These are phyloP conservation scores for Pluvialis apricaria DNA, from an alignment of 2,113 vertebrate genomes.

Conservation along the genomic window DNA sequence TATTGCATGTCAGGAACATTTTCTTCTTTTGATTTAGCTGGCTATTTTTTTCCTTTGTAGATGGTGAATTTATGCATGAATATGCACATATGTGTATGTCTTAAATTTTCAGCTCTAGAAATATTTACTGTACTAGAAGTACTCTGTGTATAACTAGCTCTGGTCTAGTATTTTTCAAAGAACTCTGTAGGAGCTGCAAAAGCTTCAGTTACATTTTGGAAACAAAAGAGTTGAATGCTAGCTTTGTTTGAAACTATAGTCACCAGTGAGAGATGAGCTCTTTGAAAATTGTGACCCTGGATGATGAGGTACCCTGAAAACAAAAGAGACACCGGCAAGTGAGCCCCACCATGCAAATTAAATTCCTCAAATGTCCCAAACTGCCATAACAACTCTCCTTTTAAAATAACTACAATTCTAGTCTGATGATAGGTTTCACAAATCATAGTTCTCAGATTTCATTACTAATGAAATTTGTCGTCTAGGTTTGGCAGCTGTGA, in stretches of 20 bases:
- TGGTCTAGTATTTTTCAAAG: not conserved
- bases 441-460: conserved; percentile 71
- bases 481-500: conserved; percentile 71
- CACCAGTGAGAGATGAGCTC: not conserved
- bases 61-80: not conserved
- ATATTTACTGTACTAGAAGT: not conserved
- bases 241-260: not conserved
- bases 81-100: not conserved
- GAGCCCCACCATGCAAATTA: not conserved
- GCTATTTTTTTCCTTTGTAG: conserved; percentile 18
- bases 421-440: conserved; percentile 62
- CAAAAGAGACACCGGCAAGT: not conserved
- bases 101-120: conserved; percentile 2
- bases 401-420: conserved; percentile 49
- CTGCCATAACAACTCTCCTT: not conserved
- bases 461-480: conserved; percentile 74
- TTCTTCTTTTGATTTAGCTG: not conserved
- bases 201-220: not conserved
- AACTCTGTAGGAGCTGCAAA: not conserved
- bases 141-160: not conserved
- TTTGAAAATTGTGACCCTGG: not conserved
- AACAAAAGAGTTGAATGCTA: not conserved
- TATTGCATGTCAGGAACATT: not conserved
- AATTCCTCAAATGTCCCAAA: conserved; percentile 17
- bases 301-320: not conserved